These are phyloP conservation scores for Magallana gigas DNA, from an alignment of 1,140 invertebrate genomes.

Conservation along the genomic window DNA sequence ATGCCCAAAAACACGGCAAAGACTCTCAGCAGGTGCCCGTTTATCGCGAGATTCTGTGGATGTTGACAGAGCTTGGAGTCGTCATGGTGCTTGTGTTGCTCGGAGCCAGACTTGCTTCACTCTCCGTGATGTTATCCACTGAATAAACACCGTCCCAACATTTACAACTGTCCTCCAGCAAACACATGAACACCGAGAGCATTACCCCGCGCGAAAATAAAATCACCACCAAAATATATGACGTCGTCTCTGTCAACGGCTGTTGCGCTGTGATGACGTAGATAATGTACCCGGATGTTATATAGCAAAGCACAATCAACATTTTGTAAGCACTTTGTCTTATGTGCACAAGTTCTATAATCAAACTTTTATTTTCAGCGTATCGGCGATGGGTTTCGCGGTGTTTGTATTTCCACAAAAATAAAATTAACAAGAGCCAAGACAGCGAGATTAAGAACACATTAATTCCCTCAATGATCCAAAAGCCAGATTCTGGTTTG, in stretches of 20 bases:
- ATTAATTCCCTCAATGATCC: slow-evolving; percentile 54
- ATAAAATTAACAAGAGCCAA: slow-evolving; percentile 49
- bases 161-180: slow-evolving; percentile 45
- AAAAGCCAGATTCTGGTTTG: slow-evolving; percentile 50
- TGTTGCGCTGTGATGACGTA: slow-evolving; percentile 49
- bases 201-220: slow-evolving; percentile 52
- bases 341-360: slow-evolving; percentile 43
- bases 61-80: slow-evolving; percentile 16
- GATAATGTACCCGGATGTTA: slow-evolving; percentile 50
- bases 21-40: neutral
- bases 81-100: slow-evolving; percentile 36
- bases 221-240: slow-evolving; percentile 51
- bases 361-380: slow-evolving; percentile 52
- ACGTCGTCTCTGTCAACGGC: slow-evolving; percentile 29
- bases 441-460: slow-evolving; percentile 40
- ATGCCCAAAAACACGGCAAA: neutral
- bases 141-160: slow-evolving; percentile 57
- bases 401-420: slow-evolving; percentile 53
- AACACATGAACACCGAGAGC: slow-evolving; percentile 50
- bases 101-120: slow-evolving; percentile 34
- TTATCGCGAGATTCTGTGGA: slow-evolving; percentile 11
- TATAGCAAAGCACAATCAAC: slow-evolving; percentile 41
- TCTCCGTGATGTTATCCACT: slow-evolving; percentile 43
- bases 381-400: slow-evolving; percentile 43
- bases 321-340: slow-evolving; percentile 50